Percentiles rank a stretch among this genome's conserved stretches.
Conservation (phyloP, 2,888 invertebrate species). For the Capitulum mitella region DNA sequence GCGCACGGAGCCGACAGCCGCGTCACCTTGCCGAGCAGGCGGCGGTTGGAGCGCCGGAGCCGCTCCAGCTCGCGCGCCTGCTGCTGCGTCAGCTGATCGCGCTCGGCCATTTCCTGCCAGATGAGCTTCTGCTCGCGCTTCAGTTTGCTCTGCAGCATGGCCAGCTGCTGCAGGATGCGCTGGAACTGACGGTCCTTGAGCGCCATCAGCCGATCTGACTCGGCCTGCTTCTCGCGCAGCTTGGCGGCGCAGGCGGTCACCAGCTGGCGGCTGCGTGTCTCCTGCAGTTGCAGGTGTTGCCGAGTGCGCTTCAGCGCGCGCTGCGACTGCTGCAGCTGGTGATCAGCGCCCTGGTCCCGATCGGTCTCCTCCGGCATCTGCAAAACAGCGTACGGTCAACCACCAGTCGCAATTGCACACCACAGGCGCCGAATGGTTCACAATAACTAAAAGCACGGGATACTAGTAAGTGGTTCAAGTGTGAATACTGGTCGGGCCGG, state of each 20-base stretch:
- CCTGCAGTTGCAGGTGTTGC: conserved; percentile 37
- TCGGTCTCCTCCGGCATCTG: background rate
- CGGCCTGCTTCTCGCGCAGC: conserved; percentile 54
- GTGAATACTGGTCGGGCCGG: too few relatives aligned
- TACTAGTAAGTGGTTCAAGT: too few relatives aligned
- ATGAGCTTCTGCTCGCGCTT: conserved; percentile 59
- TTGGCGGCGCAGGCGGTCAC: conserved; percentile 57
- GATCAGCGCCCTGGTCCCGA: conserved; percentile 51
- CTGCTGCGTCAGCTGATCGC: conserved; percentile 61
- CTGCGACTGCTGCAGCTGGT: conserved; percentile 54
- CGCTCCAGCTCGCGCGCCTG: conserved; percentile 62
- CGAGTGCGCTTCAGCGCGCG: conserved; percentile 61
- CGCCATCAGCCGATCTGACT: conserved; percentile 54
- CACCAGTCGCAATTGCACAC: too few relatives aligned
- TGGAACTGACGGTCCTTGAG: conserved; percentile 64
- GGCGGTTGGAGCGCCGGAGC: conserved; percentile 27
- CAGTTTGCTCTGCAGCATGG: conserved; percentile 62
- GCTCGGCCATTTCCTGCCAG: conserved; percentile 58
- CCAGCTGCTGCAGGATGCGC: conserved; percentile 59
- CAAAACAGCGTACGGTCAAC: too few relatives aligned
- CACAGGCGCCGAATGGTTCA: too few relatives aligned
- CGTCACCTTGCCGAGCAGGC: conserved; percentile 20
- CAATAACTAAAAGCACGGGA: too few relatives aligned
- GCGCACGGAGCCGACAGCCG: conserved; percentile 13
- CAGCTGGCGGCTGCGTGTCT: conserved; percentile 57